phyloP scores from a whole-genome alignment of 2,888 invertebrate species.

The Lasioglossum villosulum region DNA sequence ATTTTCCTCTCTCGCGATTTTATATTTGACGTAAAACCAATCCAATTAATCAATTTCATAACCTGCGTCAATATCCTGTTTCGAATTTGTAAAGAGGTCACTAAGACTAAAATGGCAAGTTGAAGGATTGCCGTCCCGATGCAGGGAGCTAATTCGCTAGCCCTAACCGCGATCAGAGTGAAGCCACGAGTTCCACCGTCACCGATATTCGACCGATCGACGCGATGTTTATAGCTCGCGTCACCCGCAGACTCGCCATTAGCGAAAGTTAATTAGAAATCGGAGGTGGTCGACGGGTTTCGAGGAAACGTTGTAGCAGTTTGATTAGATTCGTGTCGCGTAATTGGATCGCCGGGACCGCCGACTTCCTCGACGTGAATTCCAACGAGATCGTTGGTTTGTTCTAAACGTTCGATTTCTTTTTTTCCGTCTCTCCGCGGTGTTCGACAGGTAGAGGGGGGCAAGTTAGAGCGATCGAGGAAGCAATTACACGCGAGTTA shows the following conservation, averaged over 20 bases:
- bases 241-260: neutral
- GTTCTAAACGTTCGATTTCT: neutral
- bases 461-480: constrained; percentile 9
- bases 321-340: constrained; percentile 16
- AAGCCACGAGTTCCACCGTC: neutral
- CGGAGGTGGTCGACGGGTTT: neutral
- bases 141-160: neutral
- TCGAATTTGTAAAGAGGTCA: neutral
- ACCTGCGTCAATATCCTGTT: neutral
- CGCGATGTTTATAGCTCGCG: constrained; percentile 5
- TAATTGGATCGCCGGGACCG: constrained; percentile 18
- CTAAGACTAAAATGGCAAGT: neutral
- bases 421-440: neutral
- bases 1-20: neutral
- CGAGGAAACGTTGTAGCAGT: constrained; percentile 14
- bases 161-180: neutral
- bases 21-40: neutral
- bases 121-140: neutral
- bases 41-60: neutral
- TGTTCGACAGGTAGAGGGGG: neutral
- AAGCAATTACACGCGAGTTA: constrained; percentile 50
- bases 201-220: constrained; percentile 8
- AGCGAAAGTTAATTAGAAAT: constrained; percentile 14
- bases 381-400: neutral
- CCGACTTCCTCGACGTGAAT: constrained; percentile 8